These are phyloP conservation scores for Schizotus pectinicornis DNA, from an alignment of 2,888 invertebrate genomes.

Conservation along the genomic window DNA sequence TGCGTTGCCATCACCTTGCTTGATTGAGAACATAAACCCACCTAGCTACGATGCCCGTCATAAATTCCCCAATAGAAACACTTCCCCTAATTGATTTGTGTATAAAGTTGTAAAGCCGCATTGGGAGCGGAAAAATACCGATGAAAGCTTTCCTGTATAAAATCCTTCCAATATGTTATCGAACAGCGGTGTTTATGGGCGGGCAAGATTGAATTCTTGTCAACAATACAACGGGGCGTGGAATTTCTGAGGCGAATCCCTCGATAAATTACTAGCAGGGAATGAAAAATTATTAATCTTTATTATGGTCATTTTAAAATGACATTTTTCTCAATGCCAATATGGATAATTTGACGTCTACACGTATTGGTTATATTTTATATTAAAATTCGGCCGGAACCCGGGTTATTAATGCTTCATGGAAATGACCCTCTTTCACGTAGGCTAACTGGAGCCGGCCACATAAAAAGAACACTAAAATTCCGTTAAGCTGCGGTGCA, in stretches of 20 bases:
- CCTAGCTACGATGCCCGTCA: conserved; percentile 9
- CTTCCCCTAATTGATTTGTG: conserved; percentile 39
- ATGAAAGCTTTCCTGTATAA: conserved; percentile 43
- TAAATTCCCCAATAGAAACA: conserved; percentile 12
- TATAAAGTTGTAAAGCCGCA: conserved; percentile 45
- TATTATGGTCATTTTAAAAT: conserved; percentile 40
- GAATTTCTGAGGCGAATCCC: conserved; percentile 28
- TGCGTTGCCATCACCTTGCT: no score
- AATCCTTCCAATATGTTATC: conserved; percentile 44
- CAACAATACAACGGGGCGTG: conserved; percentile 38
- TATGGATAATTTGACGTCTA: conserved; percentile 23
- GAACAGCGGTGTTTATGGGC: conserved; percentile 41
- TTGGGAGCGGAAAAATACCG: conserved; percentile 46
- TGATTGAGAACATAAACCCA: no score
- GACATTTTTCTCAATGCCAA: conserved; percentile 30
- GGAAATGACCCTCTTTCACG: conserved; percentile 7
- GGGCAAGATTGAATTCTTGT: conserved; percentile 44
- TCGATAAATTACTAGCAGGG: conserved; percentile 39
- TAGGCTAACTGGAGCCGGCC: background rate
- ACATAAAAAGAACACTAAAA: conserved; percentile 22
- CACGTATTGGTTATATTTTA: conserved; percentile 9
- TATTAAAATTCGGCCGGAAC: background rate
- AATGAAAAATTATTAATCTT: conserved; percentile 41
- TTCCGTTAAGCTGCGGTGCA: conserved; percentile 19
- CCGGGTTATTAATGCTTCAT: conserved; percentile 20